Conservation (phyloP, 2,113 vertebrate genomes). For the Alexandromys fortis region DNA sequence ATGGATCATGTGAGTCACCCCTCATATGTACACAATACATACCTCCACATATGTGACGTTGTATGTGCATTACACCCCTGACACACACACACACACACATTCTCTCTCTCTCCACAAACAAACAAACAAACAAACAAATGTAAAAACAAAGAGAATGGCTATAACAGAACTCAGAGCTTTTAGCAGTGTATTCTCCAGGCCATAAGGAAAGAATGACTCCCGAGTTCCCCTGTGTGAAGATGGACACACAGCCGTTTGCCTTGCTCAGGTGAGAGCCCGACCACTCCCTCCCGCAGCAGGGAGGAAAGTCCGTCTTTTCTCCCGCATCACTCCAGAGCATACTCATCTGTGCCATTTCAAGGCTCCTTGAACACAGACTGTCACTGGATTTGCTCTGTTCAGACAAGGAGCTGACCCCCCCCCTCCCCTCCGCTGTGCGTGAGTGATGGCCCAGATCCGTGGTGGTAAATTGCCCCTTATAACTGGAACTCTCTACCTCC, state of each 20-base stretch:
- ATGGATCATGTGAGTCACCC: too few species aligned
- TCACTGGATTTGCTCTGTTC: background rate
- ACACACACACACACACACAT: background rate
- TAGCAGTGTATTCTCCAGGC: background rate
- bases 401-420: background rate
- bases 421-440: too few species aligned
- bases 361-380: background rate
- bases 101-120: too few species aligned
- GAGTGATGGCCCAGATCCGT: background rate
- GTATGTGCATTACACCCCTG: background rate
- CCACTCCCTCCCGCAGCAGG: background rate
- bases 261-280: accelerated
- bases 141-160: background rate
- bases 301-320: background rate
- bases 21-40: too few species aligned
- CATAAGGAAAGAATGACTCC: background rate
- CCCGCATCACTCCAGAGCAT: background rate
- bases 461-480: background rate
- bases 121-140: background rate
- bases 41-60: too few species aligned
- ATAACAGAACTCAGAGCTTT: background rate
- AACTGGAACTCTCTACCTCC: background rate
- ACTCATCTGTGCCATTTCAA: background rate
- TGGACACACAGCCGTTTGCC: accelerated
- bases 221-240: accelerated